Evolutionary conservation across 1,140 invertebrate species (phyloP).

Genomic region (Cydia pomonella): DNA sequence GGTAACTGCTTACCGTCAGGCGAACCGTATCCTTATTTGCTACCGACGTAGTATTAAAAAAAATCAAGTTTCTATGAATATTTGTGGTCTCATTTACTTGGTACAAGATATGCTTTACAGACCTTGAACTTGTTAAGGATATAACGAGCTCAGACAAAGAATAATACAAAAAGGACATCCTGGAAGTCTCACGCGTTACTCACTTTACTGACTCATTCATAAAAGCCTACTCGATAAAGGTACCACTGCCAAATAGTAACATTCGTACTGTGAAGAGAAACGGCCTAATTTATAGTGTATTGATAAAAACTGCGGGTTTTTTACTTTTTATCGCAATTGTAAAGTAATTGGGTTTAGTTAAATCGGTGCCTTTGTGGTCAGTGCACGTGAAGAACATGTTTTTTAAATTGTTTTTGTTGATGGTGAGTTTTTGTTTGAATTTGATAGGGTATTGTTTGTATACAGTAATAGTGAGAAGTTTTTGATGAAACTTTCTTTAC

Average conservation of each 20-base stretch:
- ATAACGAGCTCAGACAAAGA: no score
- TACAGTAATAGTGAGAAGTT: background rate
- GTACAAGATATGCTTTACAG: no score
- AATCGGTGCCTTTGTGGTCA: background rate
- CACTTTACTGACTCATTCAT: background rate
- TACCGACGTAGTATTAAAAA: no score
- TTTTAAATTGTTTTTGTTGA: conserved; percentile 10
- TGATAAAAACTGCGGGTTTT: conserved; percentile 23
- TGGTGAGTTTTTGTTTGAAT: conserved; percentile 15
- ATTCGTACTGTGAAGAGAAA: background rate
- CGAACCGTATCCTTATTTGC: no score
- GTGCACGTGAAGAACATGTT: conserved; percentile 15
- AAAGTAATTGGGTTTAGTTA: background rate
- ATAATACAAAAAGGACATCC: background rate
- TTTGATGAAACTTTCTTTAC: no score
- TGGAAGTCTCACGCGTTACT: background rate
- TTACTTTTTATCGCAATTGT: conserved; percentile 11
- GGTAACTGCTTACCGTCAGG: no score
- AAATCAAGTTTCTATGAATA: no score
- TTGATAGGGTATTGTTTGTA: background rate
- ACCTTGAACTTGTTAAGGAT: no score
- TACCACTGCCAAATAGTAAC: background rate
- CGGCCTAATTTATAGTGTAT: conserved; percentile 24
- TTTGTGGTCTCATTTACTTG: no score
- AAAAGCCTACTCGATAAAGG: background rate